Evolutionary conservation across 2,797 vertebrate genomes (phyloP).

Genomic region (Etheostoma nigrum): DNA sequence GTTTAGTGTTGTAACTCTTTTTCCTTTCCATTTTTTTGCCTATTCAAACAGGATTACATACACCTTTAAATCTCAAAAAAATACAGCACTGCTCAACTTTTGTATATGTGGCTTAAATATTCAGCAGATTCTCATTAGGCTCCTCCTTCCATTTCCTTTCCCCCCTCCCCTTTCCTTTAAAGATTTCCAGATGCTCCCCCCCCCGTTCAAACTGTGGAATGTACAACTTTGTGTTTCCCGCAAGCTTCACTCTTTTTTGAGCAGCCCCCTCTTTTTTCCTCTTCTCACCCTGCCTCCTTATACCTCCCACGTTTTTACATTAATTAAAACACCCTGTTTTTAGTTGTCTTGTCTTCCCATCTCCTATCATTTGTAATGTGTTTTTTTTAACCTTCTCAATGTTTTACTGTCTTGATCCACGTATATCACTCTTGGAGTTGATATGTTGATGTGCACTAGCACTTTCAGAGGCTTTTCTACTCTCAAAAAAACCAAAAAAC

Average conservation of each 20-base stretch:
- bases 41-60: neutral
- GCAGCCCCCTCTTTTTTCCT: neutral
- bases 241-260: slow-evolving; percentile 22
- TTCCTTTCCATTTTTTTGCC: neutral
- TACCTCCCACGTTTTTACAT: neutral
- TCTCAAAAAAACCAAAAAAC: neutral
- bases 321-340: slow-evolving; percentile 3
- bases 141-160: slow-evolving; percentile 34
- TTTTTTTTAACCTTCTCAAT: neutral
- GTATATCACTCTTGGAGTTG: neutral
- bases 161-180: slow-evolving; percentile 48
- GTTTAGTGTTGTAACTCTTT: neutral
- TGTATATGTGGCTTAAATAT: slow-evolving; percentile 20
- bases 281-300: slow-evolving; percentile 1
- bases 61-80: neutral
- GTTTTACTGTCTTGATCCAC: neutral
- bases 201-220: slow-evolving; percentile 58
- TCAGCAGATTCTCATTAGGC: slow-evolving; percentile 32
- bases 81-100: neutral
- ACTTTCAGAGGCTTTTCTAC: neutral
- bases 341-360: slow-evolving; percentile 2
- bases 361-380: slow-evolving; percentile 15
- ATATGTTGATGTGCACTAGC: too few relatives aligned
- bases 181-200: slow-evolving; percentile 68
- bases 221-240: slow-evolving; percentile 48